Conservation (phyloP, 2,113 vertebrate genomes). For the Vimba vimba region DNA sequence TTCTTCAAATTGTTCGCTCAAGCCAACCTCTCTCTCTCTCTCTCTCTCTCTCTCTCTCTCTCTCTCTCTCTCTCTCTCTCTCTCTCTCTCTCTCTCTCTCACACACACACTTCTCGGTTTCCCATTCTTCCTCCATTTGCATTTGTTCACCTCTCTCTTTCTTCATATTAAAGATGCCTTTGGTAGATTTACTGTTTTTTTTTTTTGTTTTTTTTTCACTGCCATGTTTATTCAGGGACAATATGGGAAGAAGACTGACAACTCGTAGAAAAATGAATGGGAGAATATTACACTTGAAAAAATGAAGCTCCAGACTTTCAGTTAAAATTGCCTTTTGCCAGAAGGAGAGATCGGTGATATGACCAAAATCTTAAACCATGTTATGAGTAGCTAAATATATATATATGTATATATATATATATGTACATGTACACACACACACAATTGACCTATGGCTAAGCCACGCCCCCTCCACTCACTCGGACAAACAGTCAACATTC, state of each 20-base stretch:
- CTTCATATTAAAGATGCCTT: constrained; percentile 1
- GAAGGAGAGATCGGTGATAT: not conserved
- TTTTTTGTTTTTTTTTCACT: not conserved
- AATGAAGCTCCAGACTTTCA: not conserved
- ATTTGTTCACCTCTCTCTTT: not conserved
- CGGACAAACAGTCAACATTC: too few species aligned
- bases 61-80: not conserved
- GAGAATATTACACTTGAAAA: not conserved
- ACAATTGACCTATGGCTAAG: too few species aligned
- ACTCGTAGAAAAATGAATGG: not conserved
- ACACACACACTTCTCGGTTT: not conserved
- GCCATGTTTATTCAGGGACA: not conserved
- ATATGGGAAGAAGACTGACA: not conserved
- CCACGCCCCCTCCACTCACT: too few species aligned
- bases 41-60: not conserved
- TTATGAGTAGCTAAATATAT: too few species aligned
- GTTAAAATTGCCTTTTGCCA: not conserved
- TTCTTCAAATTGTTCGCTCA: constrained; percentile 39
- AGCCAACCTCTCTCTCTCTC: not conserved
- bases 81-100: constrained; percentile 9
- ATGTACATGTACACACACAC: too few species aligned
- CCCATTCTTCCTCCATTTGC: not conserved
- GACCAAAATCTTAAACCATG: too few species aligned
- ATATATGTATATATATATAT: too few species aligned
- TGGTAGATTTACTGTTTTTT: not conserved